Evolutionary conservation across 2,113 vertebrate species (phyloP), one percentile per base, ranked within the genome.

Genomic region (Boleophthalmus pectinirostris): DNA sequence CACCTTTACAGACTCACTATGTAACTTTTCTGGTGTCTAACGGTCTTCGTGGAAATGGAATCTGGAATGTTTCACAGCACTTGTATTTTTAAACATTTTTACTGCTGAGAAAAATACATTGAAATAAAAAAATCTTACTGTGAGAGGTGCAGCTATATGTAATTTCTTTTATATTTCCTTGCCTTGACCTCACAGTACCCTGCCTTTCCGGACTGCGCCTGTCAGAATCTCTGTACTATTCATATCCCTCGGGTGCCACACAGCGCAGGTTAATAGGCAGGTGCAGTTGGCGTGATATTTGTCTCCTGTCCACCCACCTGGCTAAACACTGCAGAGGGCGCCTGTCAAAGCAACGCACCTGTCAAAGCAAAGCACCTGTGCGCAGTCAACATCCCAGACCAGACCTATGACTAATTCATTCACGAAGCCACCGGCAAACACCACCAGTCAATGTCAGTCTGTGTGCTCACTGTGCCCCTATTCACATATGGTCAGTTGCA

Each of bases 351-450:
- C 83, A 10, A 21, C 8, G 63, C 56, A 68, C 77, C 78, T 87
- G 85, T 84, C 79, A 83, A 83, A 88, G 83, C 83, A 83, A 78
- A 81, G 78, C 78, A 80, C 86, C 85, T 84, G 84, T 66, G 70
- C 75, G 78, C 68, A 76, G 78, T 86, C 84, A 86, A 83, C 85
- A 78, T 70, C 79, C 71, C 78, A 51, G 11, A 61, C 66, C 73
- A 46, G 58, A 53, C 18, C 51, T n/a, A n/a, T 75, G 58, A 85
- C 75, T 74, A 65, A 79, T 78, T 80, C 67, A 85, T 75, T 76
- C 64, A 58, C 77, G 5, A 20, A n/a, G 78, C 74, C 76, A 78
- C 72, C 72, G 66, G 75, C 69, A 5, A 18, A 13, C 78, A 53
- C 43, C 70, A 15, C 45, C 60, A 5, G 71, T 77, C 80, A 70